Conservation (phyloP, 2,797 vertebrate species). For the Buphagus erythrorhynchus region DNA sequence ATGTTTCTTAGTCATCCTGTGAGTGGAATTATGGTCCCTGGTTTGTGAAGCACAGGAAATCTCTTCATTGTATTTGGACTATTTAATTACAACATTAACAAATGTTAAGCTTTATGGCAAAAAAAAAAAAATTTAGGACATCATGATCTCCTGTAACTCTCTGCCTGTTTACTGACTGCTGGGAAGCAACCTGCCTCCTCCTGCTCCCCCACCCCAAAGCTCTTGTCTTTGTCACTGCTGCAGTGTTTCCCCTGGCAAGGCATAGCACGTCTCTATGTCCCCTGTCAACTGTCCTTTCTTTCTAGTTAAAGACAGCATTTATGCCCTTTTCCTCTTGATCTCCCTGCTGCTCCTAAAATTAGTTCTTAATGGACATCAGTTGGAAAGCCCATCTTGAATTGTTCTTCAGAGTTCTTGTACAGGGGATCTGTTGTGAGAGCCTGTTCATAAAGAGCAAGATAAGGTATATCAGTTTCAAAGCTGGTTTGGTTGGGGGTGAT, state of each 20-base stretch:
- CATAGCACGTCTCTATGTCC: not conserved
- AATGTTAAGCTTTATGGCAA: not conserved
- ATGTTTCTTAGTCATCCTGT: not conserved
- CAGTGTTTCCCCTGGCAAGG: not conserved
- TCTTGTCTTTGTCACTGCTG: not conserved
- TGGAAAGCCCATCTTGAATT: not conserved
- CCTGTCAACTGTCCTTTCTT: not conserved
- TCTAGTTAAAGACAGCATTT: not conserved
- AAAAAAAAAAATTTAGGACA: not conserved
- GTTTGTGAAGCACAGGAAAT: not conserved
- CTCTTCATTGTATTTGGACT: not conserved
- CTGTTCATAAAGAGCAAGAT: not conserved
- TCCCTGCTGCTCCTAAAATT: not conserved
- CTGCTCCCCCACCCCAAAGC: not conserved
- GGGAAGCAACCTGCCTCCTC: not conserved
- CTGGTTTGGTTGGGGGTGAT: not conserved
- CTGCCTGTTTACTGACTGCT: not conserved
- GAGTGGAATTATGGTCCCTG: not conserved
- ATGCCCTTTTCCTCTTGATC: not conserved
- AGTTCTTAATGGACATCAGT: not conserved
- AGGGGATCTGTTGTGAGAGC: not conserved
- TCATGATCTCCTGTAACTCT: not conserved
- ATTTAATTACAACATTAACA: not conserved
- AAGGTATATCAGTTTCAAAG: not conserved
- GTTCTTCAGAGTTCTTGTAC: not conserved